A percentile compares a stretch with the other conserved stretches of the same genome.
These are phyloP conservation scores for Geotrypetes seraphini DNA, from an alignment of 2,797 vertebrate genomes.

Conservation along the genomic window DNA sequence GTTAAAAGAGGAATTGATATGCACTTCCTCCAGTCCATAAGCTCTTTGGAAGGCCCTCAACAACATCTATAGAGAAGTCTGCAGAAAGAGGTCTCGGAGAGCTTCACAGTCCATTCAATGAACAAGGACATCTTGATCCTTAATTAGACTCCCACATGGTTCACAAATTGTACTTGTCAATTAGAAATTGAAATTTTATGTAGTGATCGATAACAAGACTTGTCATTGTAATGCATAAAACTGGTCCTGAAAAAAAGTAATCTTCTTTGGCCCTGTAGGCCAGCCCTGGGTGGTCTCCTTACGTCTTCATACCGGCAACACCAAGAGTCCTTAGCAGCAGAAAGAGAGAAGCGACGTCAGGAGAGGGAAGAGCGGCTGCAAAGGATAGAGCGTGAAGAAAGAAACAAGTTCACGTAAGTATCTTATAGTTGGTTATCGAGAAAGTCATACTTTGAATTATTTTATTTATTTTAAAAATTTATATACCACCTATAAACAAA, in stretches of 20 bases:
- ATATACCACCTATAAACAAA: too few species aligned
- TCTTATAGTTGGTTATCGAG: constrained; percentile 14
- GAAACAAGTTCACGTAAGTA: constrained; percentile 85
- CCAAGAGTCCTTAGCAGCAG: constrained; percentile 84
- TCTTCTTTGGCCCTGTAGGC: constrained; percentile 40
- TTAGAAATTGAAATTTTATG: constrained; percentile 9
- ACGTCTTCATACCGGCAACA: constrained; percentile 89
- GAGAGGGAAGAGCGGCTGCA: constrained; percentile 90
- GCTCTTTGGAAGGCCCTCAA: neutral
- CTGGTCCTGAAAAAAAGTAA: constrained; percentile 17
- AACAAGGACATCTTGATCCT: neutral
- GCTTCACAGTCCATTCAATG: neutral
- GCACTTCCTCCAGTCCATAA: constrained; percentile 4
- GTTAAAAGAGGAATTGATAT: neutral
- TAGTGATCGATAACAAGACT: constrained; percentile 11
- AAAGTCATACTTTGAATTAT: constrained; percentile 5
- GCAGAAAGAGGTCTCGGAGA: neutral
- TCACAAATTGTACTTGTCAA: neutral
- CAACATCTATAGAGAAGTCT: neutral
- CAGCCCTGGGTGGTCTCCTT: constrained; percentile 70
- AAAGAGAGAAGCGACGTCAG: constrained; percentile 77
- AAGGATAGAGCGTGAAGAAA: constrained; percentile 87
- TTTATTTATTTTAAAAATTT: too few species aligned
- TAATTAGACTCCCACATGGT: constrained; percentile 3
- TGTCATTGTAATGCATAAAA: constrained; percentile 27